Evolutionary conservation across 2,888 invertebrate genomes (phyloP).

Genomic region (Mythimna lalbum): DNA sequence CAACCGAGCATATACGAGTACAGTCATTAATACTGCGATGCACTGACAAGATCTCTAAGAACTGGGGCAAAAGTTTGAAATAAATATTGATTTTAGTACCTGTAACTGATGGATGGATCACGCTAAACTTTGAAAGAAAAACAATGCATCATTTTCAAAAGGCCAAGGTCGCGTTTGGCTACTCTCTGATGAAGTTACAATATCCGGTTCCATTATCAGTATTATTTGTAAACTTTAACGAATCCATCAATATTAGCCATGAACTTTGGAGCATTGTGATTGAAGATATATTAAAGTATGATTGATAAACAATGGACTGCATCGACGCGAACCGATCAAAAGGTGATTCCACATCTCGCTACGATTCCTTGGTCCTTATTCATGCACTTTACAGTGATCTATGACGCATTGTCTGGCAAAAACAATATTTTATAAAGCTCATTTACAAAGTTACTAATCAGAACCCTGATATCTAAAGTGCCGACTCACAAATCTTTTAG

Average conservation of each 20-base stretch:
- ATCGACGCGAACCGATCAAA: neutral
- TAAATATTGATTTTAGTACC: slow-evolving; percentile 17
- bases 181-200: slow-evolving; percentile 6
- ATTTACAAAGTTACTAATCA: slow-evolving; percentile 11
- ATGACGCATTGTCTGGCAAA: neutral
- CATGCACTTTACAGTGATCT: too few relatives aligned
- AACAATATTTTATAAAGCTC: slow-evolving; percentile 14
- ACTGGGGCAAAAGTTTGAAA: slow-evolving; percentile 11
- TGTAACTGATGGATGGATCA: slow-evolving; percentile 13
- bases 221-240: slow-evolving; percentile 2
- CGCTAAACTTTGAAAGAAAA: slow-evolving; percentile 8
- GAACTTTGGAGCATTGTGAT: slow-evolving; percentile 22
- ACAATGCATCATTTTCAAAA: slow-evolving; percentile 11
- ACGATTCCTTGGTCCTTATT: neutral
- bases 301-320: neutral
- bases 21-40: neutral
- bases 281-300: neutral
- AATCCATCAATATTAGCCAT: slow-evolving; percentile 3
- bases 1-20: too few relatives aligned
- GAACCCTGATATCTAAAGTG: slow-evolving; percentile 12
- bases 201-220: slow-evolving; percentile 6
- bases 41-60: too few relatives aligned
- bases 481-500: slow-evolving; percentile 16
- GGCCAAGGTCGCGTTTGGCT: neutral
- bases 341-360: neutral